Conservation (phyloP, 2,888 invertebrate genomes). For the Apamea crenata region DNA sequence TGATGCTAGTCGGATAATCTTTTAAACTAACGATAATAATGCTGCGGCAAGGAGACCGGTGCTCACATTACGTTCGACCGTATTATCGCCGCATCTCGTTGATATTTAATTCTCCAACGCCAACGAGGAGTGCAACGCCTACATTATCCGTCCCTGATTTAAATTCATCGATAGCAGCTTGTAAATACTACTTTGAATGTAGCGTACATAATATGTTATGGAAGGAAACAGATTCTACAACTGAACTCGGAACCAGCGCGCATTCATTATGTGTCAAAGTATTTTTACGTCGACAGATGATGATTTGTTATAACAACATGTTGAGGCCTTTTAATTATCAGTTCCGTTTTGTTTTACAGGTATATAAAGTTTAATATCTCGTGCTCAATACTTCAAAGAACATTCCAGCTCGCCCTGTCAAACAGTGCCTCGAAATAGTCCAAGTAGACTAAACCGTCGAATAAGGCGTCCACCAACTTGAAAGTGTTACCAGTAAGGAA, state of each 20-base stretch:
- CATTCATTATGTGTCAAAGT: slow-evolving; percentile 28
- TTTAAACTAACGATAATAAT: slow-evolving; percentile 45
- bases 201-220: slow-evolving; percentile 41
- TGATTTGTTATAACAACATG: slow-evolving; percentile 23
- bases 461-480: slow-evolving; percentile 50
- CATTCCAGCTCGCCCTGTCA: slow-evolving; percentile 60
- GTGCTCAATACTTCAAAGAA: slow-evolving; percentile 58
- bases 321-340: slow-evolving; percentile 40
- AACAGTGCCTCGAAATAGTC: slow-evolving; percentile 64
- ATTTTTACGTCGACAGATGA: slow-evolving; percentile 20
- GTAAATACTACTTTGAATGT: slow-evolving; percentile 50
- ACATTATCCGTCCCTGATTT: slow-evolving; percentile 64
- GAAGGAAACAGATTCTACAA: slow-evolving; percentile 39
- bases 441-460: slow-evolving; percentile 63
- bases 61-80: slow-evolving; percentile 54
- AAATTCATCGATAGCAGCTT: slow-evolving; percentile 67
- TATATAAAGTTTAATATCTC: slow-evolving; percentile 42
- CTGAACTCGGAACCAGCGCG: slow-evolving; percentile 38
- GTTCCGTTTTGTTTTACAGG: slow-evolving; percentile 28
- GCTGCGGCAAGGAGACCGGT: slow-evolving; percentile 36
- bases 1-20: slow-evolving; percentile 50
- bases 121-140: slow-evolving; percentile 61
- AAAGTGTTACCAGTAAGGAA: slow-evolving; percentile 60
- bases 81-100: slow-evolving; percentile 63
- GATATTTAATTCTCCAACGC: slow-evolving; percentile 65